phyloP scores from a whole-genome alignment of 2,113 vertebrate genomes.

The Nothobranchius furzeri region DNA sequence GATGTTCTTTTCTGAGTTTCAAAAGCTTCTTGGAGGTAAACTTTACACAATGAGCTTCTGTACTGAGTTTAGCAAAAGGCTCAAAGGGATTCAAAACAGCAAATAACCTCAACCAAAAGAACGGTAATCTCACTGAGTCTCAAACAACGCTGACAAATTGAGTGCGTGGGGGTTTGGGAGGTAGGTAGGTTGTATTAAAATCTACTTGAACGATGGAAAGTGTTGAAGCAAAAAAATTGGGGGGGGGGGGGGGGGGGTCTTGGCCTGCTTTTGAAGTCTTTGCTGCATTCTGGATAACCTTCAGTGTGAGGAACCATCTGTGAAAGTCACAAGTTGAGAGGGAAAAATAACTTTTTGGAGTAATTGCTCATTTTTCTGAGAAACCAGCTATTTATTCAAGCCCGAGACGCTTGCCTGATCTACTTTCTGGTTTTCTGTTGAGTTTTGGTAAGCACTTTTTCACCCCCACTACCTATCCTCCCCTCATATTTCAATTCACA shows the following conservation, averaged over 20 bases:
- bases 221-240: too few relatives aligned
- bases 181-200: not conserved
- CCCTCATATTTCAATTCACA: slow-evolving; percentile 16
- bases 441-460: slow-evolving; percentile 6
- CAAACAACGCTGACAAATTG: not conserved
- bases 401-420: slow-evolving; percentile 14
- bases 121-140: not conserved
- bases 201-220: not conserved
- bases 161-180: not conserved
- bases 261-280: not conserved
- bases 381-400: slow-evolving; percentile 25
- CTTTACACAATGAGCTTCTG: not conserved
- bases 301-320: not conserved
- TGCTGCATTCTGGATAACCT: slow-evolving; percentile 12
- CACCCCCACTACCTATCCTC: not conserved
- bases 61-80: not conserved
- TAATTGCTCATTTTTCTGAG: slow-evolving; percentile 4
- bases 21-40: not conserved
- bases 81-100: not conserved
- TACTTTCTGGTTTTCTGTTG: slow-evolving; percentile 4
- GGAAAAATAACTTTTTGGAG: slow-evolving; percentile 14
- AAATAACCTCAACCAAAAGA: not conserved
- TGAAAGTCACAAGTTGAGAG: slow-evolving; percentile 9
- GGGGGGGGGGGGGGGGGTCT: too few relatives aligned
- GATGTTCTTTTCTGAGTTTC: not conserved